Evolutionary conservation across 2,888 invertebrate species (phyloP).

Genomic region (Eupithecia exiguata): DNA sequence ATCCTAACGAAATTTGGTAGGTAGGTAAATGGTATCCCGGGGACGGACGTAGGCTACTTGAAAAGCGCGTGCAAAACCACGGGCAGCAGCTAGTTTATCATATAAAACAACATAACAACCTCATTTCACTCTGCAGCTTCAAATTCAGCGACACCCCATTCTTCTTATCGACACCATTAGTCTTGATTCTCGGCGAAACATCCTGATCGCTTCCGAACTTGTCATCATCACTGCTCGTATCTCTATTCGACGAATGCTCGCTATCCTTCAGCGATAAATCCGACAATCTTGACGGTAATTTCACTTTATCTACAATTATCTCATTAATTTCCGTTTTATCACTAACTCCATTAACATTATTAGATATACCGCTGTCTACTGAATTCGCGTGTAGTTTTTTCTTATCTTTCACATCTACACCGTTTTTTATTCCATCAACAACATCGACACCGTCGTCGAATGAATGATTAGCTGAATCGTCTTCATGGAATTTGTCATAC

Average conservation of each 20-base stretch:
- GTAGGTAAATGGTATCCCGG: too few species aligned
- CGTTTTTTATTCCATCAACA: constrained; percentile 66
- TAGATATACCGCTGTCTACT: constrained; percentile 77
- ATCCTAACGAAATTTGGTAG: too few species aligned
- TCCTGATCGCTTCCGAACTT: constrained; percentile 71
- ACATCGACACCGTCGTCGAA: constrained; percentile 77
- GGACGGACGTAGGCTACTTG: too few species aligned
- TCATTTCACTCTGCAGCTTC: constrained; percentile 77
- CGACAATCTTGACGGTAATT: constrained; percentile 67
- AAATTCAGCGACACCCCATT: constrained; percentile 76
- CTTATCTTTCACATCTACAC: constrained; percentile 54
- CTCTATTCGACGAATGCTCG: constrained; percentile 61
- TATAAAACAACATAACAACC: constrained; percentile 51
- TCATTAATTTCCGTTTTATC: constrained; percentile 55
- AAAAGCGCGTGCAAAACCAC: too few species aligned
- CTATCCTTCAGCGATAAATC: constrained; percentile 72
- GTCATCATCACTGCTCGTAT: constrained; percentile 72
- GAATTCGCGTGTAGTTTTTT: constrained; percentile 74
- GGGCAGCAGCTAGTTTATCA: too few species aligned
- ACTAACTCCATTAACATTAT: constrained; percentile 61
- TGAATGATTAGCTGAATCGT: constrained; percentile 75
- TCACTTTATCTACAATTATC: constrained; percentile 44
- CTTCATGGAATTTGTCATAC: constrained; percentile 64
- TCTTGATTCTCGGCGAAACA: constrained; percentile 61
- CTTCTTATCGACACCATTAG: constrained; percentile 63